Conservation (phyloP, 1,140 invertebrate genomes). For the Hirudo medicinalis region DNA sequence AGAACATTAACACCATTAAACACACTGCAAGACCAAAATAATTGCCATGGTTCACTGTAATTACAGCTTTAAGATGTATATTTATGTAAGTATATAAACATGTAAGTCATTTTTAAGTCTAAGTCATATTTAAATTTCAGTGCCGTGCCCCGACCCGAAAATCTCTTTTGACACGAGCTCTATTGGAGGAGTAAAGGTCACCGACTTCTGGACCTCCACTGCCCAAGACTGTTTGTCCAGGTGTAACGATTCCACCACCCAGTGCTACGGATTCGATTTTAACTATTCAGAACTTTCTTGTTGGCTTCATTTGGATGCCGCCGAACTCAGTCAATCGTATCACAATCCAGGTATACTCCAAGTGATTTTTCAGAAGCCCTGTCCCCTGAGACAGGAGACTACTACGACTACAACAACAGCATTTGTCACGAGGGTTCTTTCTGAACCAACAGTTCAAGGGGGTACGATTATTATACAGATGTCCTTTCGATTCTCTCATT, state of each 20-base stretch:
- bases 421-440: not conserved
- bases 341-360: not conserved
- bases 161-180: not conserved
- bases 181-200: slow-evolving; percentile 3
- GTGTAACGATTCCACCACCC: not conserved
- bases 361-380: not conserved
- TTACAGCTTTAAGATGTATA: no score
- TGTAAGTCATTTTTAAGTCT: no score
- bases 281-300: not conserved
- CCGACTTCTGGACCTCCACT: not conserved
- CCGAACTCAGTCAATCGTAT: not conserved
- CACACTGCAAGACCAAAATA: no score
- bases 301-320: not conserved
- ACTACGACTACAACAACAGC: not conserved
- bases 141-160: not conserved
- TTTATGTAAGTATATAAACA: no score
- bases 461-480: no score
- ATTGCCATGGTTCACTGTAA: no score
- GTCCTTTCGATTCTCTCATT: no score
- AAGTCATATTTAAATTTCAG: not conserved
- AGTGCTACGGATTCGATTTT: slow-evolving; percentile 1
- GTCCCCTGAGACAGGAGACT: not conserved
- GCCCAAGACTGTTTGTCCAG: not conserved
- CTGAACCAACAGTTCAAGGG: not conserved
- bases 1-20: no score